phyloP scores from a whole-genome alignment of 2,888 invertebrate genomes.

The Lamproptera curius region DNA sequence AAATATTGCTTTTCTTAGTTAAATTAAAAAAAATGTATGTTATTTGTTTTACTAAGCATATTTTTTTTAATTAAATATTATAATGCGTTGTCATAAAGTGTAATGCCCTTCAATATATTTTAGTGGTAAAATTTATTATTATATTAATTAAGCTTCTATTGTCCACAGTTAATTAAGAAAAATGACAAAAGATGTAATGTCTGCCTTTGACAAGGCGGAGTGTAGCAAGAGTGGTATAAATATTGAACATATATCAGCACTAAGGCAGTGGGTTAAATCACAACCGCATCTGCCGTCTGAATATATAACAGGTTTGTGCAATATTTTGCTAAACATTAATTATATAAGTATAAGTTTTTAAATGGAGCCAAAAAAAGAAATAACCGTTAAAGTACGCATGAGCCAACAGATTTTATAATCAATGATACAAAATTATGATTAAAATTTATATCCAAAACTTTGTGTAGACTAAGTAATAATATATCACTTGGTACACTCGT shows the following conservation, averaged over 20 bases:
- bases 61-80: too few species aligned
- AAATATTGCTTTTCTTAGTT: too few species aligned
- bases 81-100: too few species aligned
- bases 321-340: not conserved
- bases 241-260: not conserved
- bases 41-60: too few species aligned
- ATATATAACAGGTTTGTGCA: slow-evolving; percentile 1
- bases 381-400: not conserved
- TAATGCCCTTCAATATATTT: too few species aligned
- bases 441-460: not conserved
- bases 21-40: too few species aligned
- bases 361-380: not conserved
- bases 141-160: too few species aligned
- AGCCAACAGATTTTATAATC: not conserved
- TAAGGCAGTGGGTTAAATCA: slow-evolving; percentile 3
- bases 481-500: not conserved
- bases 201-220: not conserved
- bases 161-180: too few species aligned
- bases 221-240: slow-evolving; percentile 2
- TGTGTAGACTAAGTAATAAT: not conserved
- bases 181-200: not conserved
- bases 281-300: slow-evolving; percentile 5
- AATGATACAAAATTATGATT: not conserved
- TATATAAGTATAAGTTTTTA: not conserved
- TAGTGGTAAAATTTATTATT: too few species aligned